These are phyloP conservation scores for Heterochromis multidens DNA, from an alignment of 2,113 vertebrate genomes.

Conservation along the genomic window DNA sequence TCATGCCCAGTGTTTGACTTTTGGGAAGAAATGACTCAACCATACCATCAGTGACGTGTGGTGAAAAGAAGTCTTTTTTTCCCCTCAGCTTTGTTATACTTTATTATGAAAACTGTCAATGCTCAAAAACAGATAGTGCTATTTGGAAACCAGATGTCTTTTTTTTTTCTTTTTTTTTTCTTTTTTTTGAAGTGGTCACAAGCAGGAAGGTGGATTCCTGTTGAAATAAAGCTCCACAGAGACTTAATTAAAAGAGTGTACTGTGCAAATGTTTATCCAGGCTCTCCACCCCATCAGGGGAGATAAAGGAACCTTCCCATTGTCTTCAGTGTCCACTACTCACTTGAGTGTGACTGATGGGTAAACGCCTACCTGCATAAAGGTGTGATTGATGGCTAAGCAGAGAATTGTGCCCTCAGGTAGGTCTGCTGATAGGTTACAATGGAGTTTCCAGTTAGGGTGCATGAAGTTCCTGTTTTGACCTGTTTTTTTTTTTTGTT, in stretches of 20 bases:
- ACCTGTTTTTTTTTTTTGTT: not conserved
- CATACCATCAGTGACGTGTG: not conserved
- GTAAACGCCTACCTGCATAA: constrained; percentile 67
- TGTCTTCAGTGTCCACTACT: constrained; percentile 58
- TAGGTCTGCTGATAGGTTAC: constrained; percentile 27
- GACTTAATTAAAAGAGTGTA: constrained; percentile 65
- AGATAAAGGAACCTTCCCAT: constrained; percentile 61
- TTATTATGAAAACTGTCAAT: constrained; percentile 2
- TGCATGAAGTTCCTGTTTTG: constrained; percentile 8
- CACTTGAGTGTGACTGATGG: constrained; percentile 67
- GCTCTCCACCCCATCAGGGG: constrained; percentile 44
- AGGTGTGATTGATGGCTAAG: constrained; percentile 67
- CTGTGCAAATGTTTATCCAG: constrained; percentile 71
- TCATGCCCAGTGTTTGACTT: not conserved
- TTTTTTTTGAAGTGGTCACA: constrained; percentile 29
- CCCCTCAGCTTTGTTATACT: constrained; percentile 10
- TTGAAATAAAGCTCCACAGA: constrained; percentile 64
- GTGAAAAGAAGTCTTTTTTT: not conserved
- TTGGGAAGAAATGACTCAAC: constrained; percentile 50
- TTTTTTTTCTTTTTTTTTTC: constrained; percentile 29
- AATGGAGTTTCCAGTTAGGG: not conserved
- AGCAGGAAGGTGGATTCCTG: constrained; percentile 61
- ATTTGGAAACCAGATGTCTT: constrained; percentile 63
- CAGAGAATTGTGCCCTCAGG: constrained; percentile 51
- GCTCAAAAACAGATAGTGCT: constrained; percentile 15